phyloP scores from a whole-genome alignment of 2,888 invertebrate genomes.

The Halictus ligatus region DNA sequence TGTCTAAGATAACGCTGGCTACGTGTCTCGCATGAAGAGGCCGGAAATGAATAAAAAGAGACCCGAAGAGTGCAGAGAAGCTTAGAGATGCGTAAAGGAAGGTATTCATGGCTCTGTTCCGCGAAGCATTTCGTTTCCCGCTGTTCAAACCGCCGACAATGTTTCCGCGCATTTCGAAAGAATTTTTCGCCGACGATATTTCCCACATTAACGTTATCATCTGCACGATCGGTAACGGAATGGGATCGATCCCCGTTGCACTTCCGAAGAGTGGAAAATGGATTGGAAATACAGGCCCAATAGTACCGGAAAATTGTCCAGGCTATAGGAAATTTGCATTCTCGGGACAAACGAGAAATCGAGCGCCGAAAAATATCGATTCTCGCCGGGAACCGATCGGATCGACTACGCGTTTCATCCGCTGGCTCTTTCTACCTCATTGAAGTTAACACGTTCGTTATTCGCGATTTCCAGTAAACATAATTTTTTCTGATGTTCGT shows the following conservation, averaged over 20 bases:
- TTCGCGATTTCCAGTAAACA: too few species aligned
- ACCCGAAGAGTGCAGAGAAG: neutral
- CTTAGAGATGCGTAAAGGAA: neutral
- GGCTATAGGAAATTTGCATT: conserved; percentile 31
- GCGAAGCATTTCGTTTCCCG: neutral
- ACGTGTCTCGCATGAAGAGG: conserved; percentile 2
- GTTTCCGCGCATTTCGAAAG: neutral
- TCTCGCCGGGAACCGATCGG: conserved; percentile 40
- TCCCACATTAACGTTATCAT: neutral
- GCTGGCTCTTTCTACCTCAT: too few species aligned
- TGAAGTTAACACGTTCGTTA: too few species aligned
- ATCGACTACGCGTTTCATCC: conserved; percentile 17
- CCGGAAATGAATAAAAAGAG: conserved; percentile 14
- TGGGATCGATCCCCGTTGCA: neutral
- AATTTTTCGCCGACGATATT: neutral
- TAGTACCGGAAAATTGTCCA: neutral
- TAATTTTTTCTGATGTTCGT: too few species aligned
- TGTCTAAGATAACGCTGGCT: neutral
- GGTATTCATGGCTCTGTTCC: neutral
- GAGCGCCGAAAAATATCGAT: conserved; percentile 41
- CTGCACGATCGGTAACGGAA: neutral
- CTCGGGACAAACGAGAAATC: conserved; percentile 16
- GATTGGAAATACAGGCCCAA: conserved; percentile 1
- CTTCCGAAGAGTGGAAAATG: neutral
- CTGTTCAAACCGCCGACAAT: neutral